Conservation (phyloP, 1,140 invertebrate genomes). For the Galendromus occidentalis region DNA sequence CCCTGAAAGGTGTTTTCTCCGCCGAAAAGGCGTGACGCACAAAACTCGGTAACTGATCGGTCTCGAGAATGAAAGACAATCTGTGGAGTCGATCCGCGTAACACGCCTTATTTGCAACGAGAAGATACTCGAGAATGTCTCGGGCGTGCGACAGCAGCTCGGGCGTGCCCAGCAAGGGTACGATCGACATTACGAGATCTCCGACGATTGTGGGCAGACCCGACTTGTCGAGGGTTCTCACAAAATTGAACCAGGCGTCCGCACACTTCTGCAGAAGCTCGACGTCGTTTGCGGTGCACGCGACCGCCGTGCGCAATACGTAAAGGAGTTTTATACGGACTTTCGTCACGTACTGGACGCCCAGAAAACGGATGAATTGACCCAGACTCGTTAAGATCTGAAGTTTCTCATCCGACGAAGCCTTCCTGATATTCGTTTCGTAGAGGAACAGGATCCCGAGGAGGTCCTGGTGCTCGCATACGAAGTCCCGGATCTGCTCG, state of each 20-base stretch:
- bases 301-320: background rate
- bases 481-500: background rate
- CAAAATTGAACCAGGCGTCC: conserved; percentile 1
- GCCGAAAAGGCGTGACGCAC: background rate
- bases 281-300: background rate
- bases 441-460: conserved; percentile 2
- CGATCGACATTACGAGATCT: conserved; percentile 2
- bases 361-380: background rate
- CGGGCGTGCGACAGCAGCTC: background rate
- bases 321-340: conserved; percentile 2
- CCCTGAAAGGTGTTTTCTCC: background rate
- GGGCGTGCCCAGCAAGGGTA: background rate
- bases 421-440: background rate
- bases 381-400: background rate
- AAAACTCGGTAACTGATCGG: background rate
- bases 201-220: conserved; percentile 3
- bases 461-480: background rate
- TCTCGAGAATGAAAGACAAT: background rate
- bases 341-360: background rate
- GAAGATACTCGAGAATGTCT: background rate
- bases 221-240: background rate
- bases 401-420: background rate
- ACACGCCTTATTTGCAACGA: background rate
- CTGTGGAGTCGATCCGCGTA: background rate
- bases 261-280: background rate